phyloP scores from a whole-genome alignment of 2,888 invertebrate species.

The Melolontha melolontha region DNA sequence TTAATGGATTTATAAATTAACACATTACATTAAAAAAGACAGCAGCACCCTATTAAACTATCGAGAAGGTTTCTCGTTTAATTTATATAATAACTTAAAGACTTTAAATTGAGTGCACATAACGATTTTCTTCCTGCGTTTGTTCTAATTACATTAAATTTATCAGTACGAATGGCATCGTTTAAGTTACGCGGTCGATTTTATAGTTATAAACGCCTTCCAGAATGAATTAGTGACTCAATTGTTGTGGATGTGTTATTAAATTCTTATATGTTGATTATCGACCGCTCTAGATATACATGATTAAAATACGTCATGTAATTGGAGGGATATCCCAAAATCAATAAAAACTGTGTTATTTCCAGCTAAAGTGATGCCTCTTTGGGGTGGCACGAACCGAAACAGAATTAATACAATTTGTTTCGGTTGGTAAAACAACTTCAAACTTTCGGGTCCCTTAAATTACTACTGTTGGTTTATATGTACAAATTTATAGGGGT shows the following conservation, averaged over 20 bases:
- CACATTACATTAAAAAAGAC: no score
- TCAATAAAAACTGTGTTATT: slow-evolving; percentile 40
- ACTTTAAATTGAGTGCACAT: no score
- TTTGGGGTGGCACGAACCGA: slow-evolving; percentile 37
- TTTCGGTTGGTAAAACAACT: slow-evolving; percentile 33
- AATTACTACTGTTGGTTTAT: not conserved
- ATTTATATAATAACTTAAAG: no score
- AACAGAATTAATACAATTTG: slow-evolving; percentile 41
- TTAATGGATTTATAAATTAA: no score
- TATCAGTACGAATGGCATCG: slow-evolving; percentile 7
- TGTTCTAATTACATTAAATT: slow-evolving; percentile 8
- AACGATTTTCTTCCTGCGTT: not conserved
- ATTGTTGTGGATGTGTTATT: slow-evolving; percentile 11
- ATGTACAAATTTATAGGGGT: no score
- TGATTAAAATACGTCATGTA: slow-evolving; percentile 42
- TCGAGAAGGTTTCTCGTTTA: no score
- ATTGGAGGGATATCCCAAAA: slow-evolving; percentile 39
- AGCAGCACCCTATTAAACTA: no score
- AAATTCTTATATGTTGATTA: slow-evolving; percentile 26
- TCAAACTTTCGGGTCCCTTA: slow-evolving; percentile 27
- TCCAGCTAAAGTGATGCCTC: slow-evolving; percentile 28
- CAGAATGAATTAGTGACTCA: slow-evolving; percentile 25
- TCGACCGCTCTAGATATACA: slow-evolving; percentile 39
- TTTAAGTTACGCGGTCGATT: slow-evolving; percentile 10
- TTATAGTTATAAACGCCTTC: slow-evolving; percentile 5